Evolutionary conservation across 1,140 invertebrate genomes (phyloP), one percentile per base, ranked within the genome.

Genomic region (Musca domestica): DNA sequence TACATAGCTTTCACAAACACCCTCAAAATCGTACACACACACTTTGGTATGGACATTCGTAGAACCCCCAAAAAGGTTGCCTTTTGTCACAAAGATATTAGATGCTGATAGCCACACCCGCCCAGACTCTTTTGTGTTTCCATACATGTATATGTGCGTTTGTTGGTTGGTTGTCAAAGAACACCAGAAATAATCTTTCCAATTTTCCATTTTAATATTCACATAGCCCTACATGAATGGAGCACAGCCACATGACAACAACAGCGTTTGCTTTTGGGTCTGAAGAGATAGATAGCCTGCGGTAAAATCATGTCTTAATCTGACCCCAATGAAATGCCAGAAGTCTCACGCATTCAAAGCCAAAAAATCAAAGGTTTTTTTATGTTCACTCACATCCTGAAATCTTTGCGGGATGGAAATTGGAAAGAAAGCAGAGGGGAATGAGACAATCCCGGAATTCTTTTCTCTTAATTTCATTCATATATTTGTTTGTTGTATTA

Each of bases 71-170:
- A 34, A 61, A 61, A 61, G 34, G 34, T 23, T 19, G 56, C 27
- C 25, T 61, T 41, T 61, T 61, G 56, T 61, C 22, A 19, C 15
- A 61, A 61, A 27, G 56, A 61, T 30, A 61, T 61, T 34, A 61
- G 34, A 30, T 34, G 25, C 19, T 30, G 27, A 61, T 61, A 61
- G 56, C 34, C 30, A 41, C 56, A 61, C 56, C 56, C 27, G 17
- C 9, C 7, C 27, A 41, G 23, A 34, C 56, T 27, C 30, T 19
- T 61, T 17, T 19, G 10, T 15, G 14, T 15, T 23, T 25, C 47
- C 15, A 5, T 48, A 46, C 41, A 48, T 19, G 15, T 48, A 10
- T 19, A 5, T 48, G 17, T 19, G 47, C 5, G 48, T 51, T 7
- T 51, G 4, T 22, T 5, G 2, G 19, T 10, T 54, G 9, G 17